A percentile compares a stretch with the other conserved stretches of the same genome.
Evolutionary conservation across 2,888 invertebrate species (phyloP).

Genomic region (Phortica magna): DNA sequence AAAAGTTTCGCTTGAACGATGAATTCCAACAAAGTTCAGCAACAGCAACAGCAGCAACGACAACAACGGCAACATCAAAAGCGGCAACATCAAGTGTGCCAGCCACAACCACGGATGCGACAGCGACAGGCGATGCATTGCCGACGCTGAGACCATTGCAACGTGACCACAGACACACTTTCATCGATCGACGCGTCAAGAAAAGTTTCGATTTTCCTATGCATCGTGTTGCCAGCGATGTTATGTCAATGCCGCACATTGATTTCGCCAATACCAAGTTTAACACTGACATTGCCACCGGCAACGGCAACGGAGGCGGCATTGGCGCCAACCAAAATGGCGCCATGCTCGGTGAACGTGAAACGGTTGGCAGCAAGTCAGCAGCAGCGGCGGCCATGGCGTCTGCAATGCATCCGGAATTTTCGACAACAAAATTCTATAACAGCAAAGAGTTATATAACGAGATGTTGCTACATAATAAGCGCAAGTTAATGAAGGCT

Average conservation of each 20-base stretch:
- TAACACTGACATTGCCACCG: constrained; percentile 63
- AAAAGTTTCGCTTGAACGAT: constrained; percentile 74
- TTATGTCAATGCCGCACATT: constrained; percentile 68
- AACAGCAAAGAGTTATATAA: constrained; percentile 78
- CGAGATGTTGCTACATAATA: constrained; percentile 75
- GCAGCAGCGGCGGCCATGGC: constrained; percentile 28
- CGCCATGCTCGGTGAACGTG: constrained; percentile 31
- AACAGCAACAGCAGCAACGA: background rate
- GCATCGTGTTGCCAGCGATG: constrained; percentile 72
- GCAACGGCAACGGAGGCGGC: constrained; percentile 29
- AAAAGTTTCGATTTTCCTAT: constrained; percentile 77
- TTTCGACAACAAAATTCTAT: constrained; percentile 78
- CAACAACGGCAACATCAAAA: background rate
- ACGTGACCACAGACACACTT: constrained; percentile 51
- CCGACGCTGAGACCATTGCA: constrained; percentile 29
- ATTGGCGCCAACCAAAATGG: background rate
- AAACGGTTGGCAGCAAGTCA: constrained; percentile 43
- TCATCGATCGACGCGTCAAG: constrained; percentile 77
- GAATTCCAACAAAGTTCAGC: background rate
- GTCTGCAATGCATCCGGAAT: constrained; percentile 72
- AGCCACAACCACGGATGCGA: constrained; percentile 8
- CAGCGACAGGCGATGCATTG: constrained; percentile 30
- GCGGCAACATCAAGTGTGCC: constrained; percentile 13
- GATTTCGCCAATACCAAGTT: constrained; percentile 77
- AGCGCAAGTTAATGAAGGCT: constrained; percentile 63